phyloP scores from a whole-genome alignment of 2,888 invertebrate species.

The Troides oblongomaculatus region DNA sequence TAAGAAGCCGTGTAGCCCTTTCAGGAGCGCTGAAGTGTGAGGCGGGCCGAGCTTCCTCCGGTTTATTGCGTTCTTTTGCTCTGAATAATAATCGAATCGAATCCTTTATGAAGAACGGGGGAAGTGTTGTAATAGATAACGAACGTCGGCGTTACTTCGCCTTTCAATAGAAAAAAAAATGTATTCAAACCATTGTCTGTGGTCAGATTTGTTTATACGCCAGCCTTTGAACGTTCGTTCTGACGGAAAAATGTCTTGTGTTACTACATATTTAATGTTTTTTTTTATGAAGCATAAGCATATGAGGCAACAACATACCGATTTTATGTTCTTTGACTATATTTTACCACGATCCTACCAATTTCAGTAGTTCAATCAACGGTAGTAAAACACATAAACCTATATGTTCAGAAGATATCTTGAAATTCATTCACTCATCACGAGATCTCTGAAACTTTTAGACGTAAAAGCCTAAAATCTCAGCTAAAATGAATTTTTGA shows the following conservation, averaged over 20 bases:
- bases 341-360: background rate
- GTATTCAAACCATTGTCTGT: background rate
- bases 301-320: background rate
- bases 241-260: background rate
- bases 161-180: background rate
- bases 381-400: too few species aligned
- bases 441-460: too few species aligned
- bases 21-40: constrained; percentile 13
- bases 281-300: background rate
- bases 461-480: too few species aligned
- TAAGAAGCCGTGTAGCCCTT: constrained; percentile 11
- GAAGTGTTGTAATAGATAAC: constrained; percentile 13
- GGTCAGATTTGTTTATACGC: background rate
- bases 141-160: background rate
- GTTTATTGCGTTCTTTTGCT: constrained; percentile 19
- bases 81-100: constrained; percentile 20
- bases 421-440: too few species aligned
- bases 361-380: too few species aligned
- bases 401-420: too few species aligned
- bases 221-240: background rate
- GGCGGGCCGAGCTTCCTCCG: background rate
- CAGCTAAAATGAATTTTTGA: too few species aligned
- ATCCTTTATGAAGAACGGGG: constrained; percentile 11
- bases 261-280: background rate
- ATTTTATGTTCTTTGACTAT: background rate